Conservation (phyloP, 2,113 vertebrate species). For the Serilophus lunatus region DNA sequence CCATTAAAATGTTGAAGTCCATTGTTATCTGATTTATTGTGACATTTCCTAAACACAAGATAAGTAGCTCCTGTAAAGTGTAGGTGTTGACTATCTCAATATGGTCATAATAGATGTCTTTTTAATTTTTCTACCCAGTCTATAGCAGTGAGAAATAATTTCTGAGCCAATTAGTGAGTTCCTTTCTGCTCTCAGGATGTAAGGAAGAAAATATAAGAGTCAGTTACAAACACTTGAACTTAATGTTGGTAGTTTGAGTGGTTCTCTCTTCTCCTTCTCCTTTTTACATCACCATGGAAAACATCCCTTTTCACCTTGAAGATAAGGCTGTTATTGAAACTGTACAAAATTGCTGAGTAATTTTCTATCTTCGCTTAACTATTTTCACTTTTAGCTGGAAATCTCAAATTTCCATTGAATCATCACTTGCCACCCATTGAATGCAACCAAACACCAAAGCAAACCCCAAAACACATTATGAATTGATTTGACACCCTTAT, state of each 20-base stretch:
- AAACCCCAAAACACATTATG: neutral
- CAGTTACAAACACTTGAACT: neutral
- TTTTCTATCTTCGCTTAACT: neutral
- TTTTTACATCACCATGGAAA: neutral
- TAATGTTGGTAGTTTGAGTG: neutral
- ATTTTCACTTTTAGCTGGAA: neutral
- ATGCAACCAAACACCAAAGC: neutral
- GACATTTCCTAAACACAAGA: neutral
- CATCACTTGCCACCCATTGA: neutral
- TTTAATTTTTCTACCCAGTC: neutral
- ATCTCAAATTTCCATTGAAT: neutral
- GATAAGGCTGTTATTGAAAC: neutral
- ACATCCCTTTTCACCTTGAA: neutral
- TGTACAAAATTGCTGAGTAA: neutral
- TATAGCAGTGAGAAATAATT: neutral
- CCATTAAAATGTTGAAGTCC: neutral
- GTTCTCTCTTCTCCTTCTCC: neutral
- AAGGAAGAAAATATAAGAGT: neutral
- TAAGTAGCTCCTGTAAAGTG: neutral
- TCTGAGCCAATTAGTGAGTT: neutral
- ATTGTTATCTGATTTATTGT: neutral
- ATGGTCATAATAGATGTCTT: neutral
- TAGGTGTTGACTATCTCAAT: neutral
- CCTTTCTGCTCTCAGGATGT: neutral
- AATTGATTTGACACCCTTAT: neutral